Evolutionary conservation across 2,113 vertebrate genomes (phyloP).

Genomic region (Melanerpes formicivorus): DNA sequence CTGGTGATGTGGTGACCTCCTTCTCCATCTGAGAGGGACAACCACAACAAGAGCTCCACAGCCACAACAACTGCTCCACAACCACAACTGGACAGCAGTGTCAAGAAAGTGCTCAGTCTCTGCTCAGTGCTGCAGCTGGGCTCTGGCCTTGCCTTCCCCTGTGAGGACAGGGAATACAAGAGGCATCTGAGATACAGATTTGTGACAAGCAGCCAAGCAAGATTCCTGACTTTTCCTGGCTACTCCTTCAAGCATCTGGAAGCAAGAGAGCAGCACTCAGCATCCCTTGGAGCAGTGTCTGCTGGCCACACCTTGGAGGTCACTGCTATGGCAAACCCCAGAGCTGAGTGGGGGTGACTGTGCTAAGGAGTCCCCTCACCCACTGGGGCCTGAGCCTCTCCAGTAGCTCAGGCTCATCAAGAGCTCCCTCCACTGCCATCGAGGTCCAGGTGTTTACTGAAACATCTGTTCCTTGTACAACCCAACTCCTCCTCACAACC

Average conservation of each 20-base stretch:
- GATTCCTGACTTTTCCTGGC: not conserved
- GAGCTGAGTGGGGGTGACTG: not conserved
- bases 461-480: not conserved
- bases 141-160: slow-evolving; percentile 6
- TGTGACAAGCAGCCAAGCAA: not conserved
- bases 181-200: not conserved
- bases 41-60: not conserved
- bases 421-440: not conserved
- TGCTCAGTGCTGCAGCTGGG: not conserved
- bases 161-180: not conserved
- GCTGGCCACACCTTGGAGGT: not conserved
- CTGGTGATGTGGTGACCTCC: not conserved
- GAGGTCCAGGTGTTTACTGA: not conserved
- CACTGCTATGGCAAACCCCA: not conserved
- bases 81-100: not conserved
- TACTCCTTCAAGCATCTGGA: not conserved
- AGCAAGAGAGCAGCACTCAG: not conserved
- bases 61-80: not conserved
- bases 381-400: not conserved
- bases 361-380: not conserved
- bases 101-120: slow-evolving; percentile 12
- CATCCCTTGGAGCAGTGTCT: not conserved
- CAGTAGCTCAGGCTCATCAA: not conserved
- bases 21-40: not conserved
- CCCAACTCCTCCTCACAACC: not conserved